A percentile compares a stretch with the other conserved stretches of the same genome.
These are phyloP conservation scores for Eleginops maclovinus DNA, from an alignment of 2,113 vertebrate species.

Conservation along the genomic window DNA sequence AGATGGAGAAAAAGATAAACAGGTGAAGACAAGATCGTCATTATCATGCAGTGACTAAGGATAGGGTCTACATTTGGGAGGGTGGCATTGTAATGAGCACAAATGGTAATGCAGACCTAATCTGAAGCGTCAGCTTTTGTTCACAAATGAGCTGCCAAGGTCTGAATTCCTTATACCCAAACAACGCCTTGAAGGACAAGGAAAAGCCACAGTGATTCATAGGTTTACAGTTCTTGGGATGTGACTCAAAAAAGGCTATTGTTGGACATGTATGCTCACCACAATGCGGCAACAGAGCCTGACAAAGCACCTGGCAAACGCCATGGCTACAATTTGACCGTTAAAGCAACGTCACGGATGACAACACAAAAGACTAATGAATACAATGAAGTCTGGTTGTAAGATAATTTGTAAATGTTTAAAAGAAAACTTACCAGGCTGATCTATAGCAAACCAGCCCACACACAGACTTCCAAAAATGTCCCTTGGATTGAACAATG, in stretches of 20 bases:
- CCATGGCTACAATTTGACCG: slow-evolving; percentile 53
- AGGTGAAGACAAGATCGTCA: slow-evolving; percentile 67
- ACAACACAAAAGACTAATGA: slow-evolving; percentile 63
- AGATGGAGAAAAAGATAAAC: slow-evolving; percentile 66
- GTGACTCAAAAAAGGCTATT: slow-evolving; percentile 68
- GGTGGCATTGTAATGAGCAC: slow-evolving; percentile 38
- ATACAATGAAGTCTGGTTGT: slow-evolving; percentile 45
- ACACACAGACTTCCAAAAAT: slow-evolving; percentile 50
- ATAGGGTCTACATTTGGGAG: slow-evolving; percentile 28
- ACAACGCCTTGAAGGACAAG: slow-evolving; percentile 58
- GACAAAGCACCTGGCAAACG: slow-evolving; percentile 62
- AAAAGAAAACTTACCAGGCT: slow-evolving; percentile 41
- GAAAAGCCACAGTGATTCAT: slow-evolving; percentile 63
- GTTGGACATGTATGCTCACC: slow-evolving; percentile 66
- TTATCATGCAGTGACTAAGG: slow-evolving; percentile 47
- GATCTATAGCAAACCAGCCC: slow-evolving; percentile 51
- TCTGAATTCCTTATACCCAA: slow-evolving; percentile 63
- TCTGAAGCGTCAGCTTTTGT: slow-evolving; percentile 55
- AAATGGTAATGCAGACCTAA: slow-evolving; percentile 38
- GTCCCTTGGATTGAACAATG: slow-evolving; percentile 52
- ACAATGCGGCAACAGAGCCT: slow-evolving; percentile 57
- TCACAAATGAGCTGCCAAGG: slow-evolving; percentile 44
- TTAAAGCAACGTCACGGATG: slow-evolving; percentile 58
- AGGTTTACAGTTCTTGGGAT: slow-evolving; percentile 70
- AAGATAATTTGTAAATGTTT: slow-evolving; percentile 63